Base-by-base conservation (phyloP, 2,797 vertebrate species). In the Simalia tracyae region DNA sequence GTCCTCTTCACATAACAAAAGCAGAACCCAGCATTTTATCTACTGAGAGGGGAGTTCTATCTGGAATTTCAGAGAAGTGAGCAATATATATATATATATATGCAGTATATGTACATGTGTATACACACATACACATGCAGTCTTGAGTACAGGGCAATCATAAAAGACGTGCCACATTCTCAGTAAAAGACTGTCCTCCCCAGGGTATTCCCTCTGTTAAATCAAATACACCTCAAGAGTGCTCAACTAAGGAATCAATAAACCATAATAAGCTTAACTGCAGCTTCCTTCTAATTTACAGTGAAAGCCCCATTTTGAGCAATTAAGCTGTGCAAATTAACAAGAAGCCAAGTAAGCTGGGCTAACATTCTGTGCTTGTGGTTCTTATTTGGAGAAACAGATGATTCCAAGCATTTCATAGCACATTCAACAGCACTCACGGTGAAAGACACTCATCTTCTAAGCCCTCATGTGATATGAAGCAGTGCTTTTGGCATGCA, bases 261-360 rank as follows among this genome's bases (percentile, higher is more conserved):
- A n/a, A 17, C 93, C 91, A 50, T 95, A 94, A 95, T 92, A 88
- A 95, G 95, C 94, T 95, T 94, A 96, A 92, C 46, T 42, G 56
- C 76, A 95, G 86, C 93, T 92, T 93, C 92, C 93, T 93, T 54
- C 93, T 94, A 93, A 96, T 92, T 94, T 93, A 92, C 92, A 87
- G 1, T 93, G 91, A 90, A 94, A 91, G 85, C 72, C 76, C 93
- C 92, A 46, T 24, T 87, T 92, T 90, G 36, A 93, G 92, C 89
- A 89, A 88, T 54, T 90, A 60, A 94, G 93, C 92, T 93, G 56
- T 91, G 86, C 89, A 86, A 93, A 95, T 95, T 60, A 94, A 86
- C 1, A 90, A 90, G 61, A 36, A 90, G 84, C 19, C 24, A 89
- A 89, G 56, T 81, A 54, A 56, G 3, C 36, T 0, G 2, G 2